Evolutionary conservation across 1,140 invertebrate genomes (phyloP).

Genomic region (Chelonus insularis): DNA sequence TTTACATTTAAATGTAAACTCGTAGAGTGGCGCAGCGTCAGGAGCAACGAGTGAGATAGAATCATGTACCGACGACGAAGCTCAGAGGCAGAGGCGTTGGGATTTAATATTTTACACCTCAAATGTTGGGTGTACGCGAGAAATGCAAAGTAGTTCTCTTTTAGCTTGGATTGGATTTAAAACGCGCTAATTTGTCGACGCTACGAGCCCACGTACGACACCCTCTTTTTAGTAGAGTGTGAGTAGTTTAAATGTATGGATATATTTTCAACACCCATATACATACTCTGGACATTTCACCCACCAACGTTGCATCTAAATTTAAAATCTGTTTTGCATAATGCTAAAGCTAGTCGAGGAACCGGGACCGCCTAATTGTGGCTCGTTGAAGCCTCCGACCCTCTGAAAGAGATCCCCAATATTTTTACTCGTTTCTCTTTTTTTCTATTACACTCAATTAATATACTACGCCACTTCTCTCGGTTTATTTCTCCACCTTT

Average conservation of each 20-base stretch:
- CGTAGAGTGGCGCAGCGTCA: conserved; percentile 48
- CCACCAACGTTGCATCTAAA: conserved; percentile 52
- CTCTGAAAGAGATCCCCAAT: conserved; percentile 41
- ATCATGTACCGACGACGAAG: conserved; percentile 2
- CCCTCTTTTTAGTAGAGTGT: conserved; percentile 23
- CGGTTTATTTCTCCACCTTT: too few relatives aligned
- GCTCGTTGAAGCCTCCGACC: conserved; percentile 45
- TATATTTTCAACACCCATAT: conserved; percentile 36
- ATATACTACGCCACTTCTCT: conserved; percentile 10
- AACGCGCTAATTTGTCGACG: conserved; percentile 56
- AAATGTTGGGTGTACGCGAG: conserved; percentile 52
- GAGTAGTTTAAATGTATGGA: background rate
- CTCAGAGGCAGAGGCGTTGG: conserved; percentile 42
- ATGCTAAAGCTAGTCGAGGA: conserved; percentile 41
- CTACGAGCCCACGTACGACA: conserved; percentile 29
- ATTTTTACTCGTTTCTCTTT: background rate
- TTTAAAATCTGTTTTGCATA: conserved; percentile 62
- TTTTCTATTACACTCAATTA: conserved; percentile 44
- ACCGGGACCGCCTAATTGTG: conserved; percentile 54
- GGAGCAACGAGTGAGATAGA: conserved; percentile 16
- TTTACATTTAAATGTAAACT: conserved; percentile 64
- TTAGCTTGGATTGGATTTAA: conserved; percentile 56
- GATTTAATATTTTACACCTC: conserved; percentile 61
- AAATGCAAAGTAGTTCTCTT: conserved; percentile 55
- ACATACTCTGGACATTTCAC: conserved; percentile 31